Percentiles rank a stretch among this genome's conserved stretches.
Evolutionary conservation across 2,797 vertebrate species (phyloP).

Genomic region (Pangasius mekongensis): DNA sequence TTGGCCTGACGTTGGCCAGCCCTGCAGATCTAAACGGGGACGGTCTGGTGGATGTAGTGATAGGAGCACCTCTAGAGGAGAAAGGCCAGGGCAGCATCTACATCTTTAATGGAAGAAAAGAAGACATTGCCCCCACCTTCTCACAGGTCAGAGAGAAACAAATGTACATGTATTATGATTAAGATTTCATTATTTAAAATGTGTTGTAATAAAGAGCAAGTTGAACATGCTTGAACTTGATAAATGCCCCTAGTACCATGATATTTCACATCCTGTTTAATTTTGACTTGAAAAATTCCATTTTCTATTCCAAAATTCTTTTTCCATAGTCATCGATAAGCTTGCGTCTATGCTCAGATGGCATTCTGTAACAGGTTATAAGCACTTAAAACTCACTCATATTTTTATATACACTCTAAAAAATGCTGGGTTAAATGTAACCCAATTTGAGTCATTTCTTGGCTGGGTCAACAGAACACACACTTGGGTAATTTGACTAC

Average conservation of each 20-base stretch:
- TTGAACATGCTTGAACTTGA: not conserved
- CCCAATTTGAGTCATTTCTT: not conserved
- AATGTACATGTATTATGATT: not conserved
- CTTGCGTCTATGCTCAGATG: not conserved
- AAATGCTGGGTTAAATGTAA: not conserved
- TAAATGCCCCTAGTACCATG: not conserved
- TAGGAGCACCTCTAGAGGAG: constrained; percentile 80
- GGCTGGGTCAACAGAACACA: not conserved
- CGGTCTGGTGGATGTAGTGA: constrained; percentile 69
- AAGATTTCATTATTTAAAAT: not conserved
- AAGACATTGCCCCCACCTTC: constrained; percentile 55
- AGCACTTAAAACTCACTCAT: not conserved
- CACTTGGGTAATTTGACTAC: too few relatives aligned
- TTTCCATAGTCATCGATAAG: not conserved
- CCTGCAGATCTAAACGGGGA: constrained; percentile 75
- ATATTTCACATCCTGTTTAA: not conserved
- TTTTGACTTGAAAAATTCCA: not conserved
- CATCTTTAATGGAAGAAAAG: constrained; percentile 68
- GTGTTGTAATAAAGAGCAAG: not conserved
- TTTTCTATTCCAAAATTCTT: not conserved
- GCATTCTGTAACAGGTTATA: not conserved
- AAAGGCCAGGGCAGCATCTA: constrained; percentile 75
- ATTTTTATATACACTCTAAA: not conserved
- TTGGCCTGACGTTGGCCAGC: constrained; percentile 74
- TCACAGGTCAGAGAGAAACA: constrained; percentile 69